Conservation (phyloP, 2,888 invertebrate genomes). For the Lypha dubia region DNA sequence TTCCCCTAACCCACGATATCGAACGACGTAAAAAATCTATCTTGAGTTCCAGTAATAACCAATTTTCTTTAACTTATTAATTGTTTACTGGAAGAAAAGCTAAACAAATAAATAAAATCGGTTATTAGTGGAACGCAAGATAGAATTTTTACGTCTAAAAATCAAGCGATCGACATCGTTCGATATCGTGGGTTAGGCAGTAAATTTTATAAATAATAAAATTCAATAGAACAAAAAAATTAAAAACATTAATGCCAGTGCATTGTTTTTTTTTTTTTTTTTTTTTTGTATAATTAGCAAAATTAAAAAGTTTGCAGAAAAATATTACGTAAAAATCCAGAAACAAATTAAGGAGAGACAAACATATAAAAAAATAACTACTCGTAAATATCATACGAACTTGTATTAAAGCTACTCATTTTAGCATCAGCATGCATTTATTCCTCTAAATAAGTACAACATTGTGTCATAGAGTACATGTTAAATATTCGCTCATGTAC, state of each 20-base stretch:
- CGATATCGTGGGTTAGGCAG: too few relatives aligned
- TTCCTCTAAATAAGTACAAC: conserved; percentile 7
- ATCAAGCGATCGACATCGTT: too few relatives aligned
- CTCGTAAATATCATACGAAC: neutral
- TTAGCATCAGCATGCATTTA: conserved; percentile 1
- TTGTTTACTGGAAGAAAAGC: too few relatives aligned
- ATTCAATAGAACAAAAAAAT: neutral
- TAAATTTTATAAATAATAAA: neutral
- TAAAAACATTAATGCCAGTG: neutral
- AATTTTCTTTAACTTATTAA: too few relatives aligned
- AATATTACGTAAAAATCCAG: conserved; percentile 5
- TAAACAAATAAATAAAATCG: too few relatives aligned
- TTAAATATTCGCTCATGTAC: conserved; percentile 11
- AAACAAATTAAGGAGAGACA: conserved; percentile 17
- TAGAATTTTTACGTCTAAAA: too few relatives aligned
- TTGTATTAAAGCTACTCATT: conserved; percentile 6
- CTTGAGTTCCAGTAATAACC: too few relatives aligned
- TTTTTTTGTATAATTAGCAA: neutral
- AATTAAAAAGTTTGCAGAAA: neutral
- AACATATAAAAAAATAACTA: neutral
- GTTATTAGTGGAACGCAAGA: too few relatives aligned
- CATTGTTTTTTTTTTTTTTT: neutral
- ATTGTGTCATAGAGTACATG: neutral
- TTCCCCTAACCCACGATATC: too few relatives aligned
- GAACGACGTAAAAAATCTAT: too few relatives aligned